phyloP scores from a whole-genome alignment of 2,113 vertebrate species.

The Choloepus hoffmanni region DNA sequence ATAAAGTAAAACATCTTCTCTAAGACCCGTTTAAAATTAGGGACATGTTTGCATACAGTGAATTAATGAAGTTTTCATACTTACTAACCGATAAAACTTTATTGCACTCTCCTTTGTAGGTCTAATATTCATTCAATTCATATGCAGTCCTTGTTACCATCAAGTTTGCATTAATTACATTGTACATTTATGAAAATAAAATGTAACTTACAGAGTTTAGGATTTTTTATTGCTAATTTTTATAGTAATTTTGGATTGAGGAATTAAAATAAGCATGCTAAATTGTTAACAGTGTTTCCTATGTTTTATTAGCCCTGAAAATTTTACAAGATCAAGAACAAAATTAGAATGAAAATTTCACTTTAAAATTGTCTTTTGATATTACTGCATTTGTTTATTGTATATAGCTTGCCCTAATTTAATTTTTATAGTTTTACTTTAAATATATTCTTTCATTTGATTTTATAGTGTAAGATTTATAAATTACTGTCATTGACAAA shows the following conservation, averaged over 20 bases:
- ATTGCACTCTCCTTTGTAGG: not conserved
- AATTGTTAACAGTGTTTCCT: slow-evolving; percentile 34
- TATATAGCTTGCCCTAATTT: not conserved
- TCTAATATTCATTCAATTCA: not conserved
- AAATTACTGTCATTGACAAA: slow-evolving; percentile 7
- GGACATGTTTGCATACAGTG: slow-evolving; percentile 27
- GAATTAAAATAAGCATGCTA: slow-evolving; percentile 17
- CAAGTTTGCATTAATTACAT: not conserved
- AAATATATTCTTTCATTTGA: slow-evolving; percentile 32
- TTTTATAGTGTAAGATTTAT: not conserved
- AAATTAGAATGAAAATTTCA: slow-evolving; percentile 49
- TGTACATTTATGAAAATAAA: not conserved
- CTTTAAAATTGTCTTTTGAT: slow-evolving; percentile 43
- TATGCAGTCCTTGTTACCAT: not conserved
- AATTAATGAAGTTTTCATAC: slow-evolving; percentile 42
- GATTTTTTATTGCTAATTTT: slow-evolving; percentile 31
- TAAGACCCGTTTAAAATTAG: slow-evolving; percentile 41
- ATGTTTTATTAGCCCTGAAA: slow-evolving; percentile 18
- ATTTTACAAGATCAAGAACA: slow-evolving; percentile 16
- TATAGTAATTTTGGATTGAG: slow-evolving; percentile 16
- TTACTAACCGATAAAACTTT: not conserved
- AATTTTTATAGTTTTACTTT: not conserved
- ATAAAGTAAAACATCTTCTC: slow-evolving; percentile 37
- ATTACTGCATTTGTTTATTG: slow-evolving; percentile 25
- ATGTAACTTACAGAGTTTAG: not conserved